Base-by-base conservation (phyloP, 1,140 invertebrate genomes). In the Conopomorpha cramerella region DNA sequence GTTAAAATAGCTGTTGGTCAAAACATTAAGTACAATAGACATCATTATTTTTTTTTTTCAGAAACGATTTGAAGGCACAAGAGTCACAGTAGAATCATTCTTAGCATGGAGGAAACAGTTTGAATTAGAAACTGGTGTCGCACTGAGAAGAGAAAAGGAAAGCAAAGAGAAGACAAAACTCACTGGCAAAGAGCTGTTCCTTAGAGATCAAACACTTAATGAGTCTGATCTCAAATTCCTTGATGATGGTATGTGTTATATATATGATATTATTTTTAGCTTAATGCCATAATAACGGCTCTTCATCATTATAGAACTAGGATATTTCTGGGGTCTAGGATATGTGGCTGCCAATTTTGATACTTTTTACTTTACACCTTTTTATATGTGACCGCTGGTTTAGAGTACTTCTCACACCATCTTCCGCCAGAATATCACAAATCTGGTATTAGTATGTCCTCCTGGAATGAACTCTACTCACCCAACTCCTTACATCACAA, bases 211-310 rank as follows among this genome's bases (percentile, higher is more conserved):
- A 46, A 92, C 92, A 2, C 80, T 98, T 34, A 92, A 91, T 79
- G 92, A 97, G 59, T 98, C 95, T 26, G 96, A 99, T 81, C 84
- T 98, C 11, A 92, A 95, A 77, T 98, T 96, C 77, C 80, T 96
- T 34, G 89, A 95, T 72, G 92, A 93, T 81, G 92, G 91, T 89
- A 81, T 77, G 44, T 72, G 44, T 40, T n/a, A n/a, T n/a, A n/a
- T n/a, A n/a, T n/a, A n/a, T n/a, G n/a, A n/a, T n/a, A n/a, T n/a
- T n/a, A n/a, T n/a, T n/a, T n/a, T n/a, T n/a, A n/a, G n/a, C n/a
- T n/a, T n/a, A n/a, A n/a, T n/a, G n/a, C n/a, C n/a, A n/a, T n/a
- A n/a, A n/a, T n/a, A n/a, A n/a, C n/a, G n/a, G n/a, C n/a, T n/a
- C n/a, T n/a, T n/a, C n/a, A n/a, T n/a, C n/a, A n/a, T n/a, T n/a